Conservation (phyloP, 2,113 vertebrate genomes). For the Dolichotis patagonum region DNA sequence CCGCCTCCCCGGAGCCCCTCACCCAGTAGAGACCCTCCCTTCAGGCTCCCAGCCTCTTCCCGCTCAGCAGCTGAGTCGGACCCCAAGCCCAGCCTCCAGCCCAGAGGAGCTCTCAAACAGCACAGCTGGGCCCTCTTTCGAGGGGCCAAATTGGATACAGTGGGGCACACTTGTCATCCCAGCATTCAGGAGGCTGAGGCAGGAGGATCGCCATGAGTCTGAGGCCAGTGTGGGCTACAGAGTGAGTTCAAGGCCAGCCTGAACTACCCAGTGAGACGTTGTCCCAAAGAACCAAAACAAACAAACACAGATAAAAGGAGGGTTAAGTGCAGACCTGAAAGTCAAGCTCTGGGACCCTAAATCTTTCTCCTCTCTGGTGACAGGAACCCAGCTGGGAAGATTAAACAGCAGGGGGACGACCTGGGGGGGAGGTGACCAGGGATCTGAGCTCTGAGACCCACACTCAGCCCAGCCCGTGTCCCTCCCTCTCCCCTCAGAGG, state of each 20-base stretch:
- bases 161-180: neutral
- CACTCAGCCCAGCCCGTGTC: neutral
- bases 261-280: neutral
- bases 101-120: neutral
- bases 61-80: slow-evolving; percentile 16
- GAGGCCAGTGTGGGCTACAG: neutral
- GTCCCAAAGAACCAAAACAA: neutral
- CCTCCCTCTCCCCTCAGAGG: neutral
- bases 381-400: neutral
- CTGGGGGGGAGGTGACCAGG: neutral
- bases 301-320: neutral
- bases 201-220: neutral
- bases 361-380: neutral
- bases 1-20: neutral
- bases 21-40: neutral
- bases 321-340: neutral
- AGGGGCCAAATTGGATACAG: neutral
- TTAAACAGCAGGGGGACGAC: neutral
- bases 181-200: neutral
- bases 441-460: neutral
- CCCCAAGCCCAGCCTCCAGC: neutral
- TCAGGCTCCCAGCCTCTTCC: neutral
- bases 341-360: neutral
- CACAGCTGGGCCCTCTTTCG: neutral
- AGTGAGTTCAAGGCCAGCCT: neutral